Evolutionary conservation across 2,888 invertebrate genomes (phyloP), one percentile per base, ranked within the genome.

Genomic region (Emesis russula): DNA sequence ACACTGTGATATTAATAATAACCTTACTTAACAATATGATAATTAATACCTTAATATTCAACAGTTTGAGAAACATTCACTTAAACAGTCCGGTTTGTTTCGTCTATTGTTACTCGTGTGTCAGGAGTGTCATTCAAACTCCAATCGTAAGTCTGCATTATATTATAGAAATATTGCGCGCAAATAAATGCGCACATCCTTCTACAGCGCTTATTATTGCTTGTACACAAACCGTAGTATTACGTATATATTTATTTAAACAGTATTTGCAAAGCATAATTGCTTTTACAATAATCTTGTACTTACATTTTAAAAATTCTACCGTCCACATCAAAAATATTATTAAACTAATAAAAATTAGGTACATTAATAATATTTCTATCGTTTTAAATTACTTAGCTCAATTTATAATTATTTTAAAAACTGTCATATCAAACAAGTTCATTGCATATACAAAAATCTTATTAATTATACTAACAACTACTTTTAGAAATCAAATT

Each of bases 1-100:
- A 25, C 25, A 25, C 25, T 25, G 25, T 25, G 25, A 25, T 25
- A 25, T 25, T 4, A 89, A 92, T 48, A 88, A 89, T 38, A 88
- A 92, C 36, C 80, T 89, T 6, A 92, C 92, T 3, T 70, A 80
- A 41, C 73, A 25, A 25, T 25, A 25, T 25, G 25, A 25, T 25
- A 25, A 25, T 25, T 25, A 25, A 25, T 25, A 1, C 25, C 25
- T 25, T 74, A 48, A 79, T 44, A 66, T 13, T 68, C 53, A 71
- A 75, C 70, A 77, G 18, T 79, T 86, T 86, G 86, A 83, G 86
- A 86, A 80, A 25, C 86, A 58, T 18, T 2, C 63, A 53, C 31
- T 31, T 31, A 58, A 70, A 71, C 75, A 31, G 70, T 66, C 18
- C 44, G 48, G 48, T 84, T 80, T 84, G 70, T 76, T 68, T 48